A percentile compares a stretch with the other conserved stretches of the same genome.
These are phyloP conservation scores for Diachrysia chrysitis DNA, from an alignment of 2,888 invertebrate species.

Conservation along the genomic window DNA sequence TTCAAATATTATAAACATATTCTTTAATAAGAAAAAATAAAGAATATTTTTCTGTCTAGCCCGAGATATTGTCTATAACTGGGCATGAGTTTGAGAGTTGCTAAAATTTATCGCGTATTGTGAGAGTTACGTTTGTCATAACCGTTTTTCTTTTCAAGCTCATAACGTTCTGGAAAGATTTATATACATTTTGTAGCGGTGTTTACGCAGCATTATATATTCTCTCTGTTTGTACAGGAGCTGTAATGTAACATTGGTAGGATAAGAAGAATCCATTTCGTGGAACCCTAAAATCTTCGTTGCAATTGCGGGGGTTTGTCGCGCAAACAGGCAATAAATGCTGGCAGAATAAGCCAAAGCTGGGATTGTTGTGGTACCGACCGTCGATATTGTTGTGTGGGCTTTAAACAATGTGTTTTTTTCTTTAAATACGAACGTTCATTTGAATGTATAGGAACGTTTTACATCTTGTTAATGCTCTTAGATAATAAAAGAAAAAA, in stretches of 20 bases:
- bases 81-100: conserved; percentile 41
- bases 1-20: background rate
- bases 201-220: conserved; percentile 73
- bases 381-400: conserved; percentile 67
- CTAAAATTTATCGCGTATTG: conserved; percentile 46
- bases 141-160: conserved; percentile 58
- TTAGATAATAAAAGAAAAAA: conserved; percentile 21
- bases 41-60: background rate
- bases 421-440: conserved; percentile 47
- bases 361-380: conserved; percentile 66
- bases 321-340: conserved; percentile 75
- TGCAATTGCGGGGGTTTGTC: conserved; percentile 76
- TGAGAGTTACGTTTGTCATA: conserved; percentile 49
- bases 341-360: conserved; percentile 70
- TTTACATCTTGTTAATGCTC: conserved; percentile 28
- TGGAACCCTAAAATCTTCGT: conserved; percentile 74
- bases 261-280: conserved; percentile 75
- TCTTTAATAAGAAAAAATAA: background rate
- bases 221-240: conserved; percentile 64
- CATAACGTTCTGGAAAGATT: conserved; percentile 65
- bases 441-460: conserved; percentile 23
- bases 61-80: conserved; percentile 26
- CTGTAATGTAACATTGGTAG: conserved; percentile 66
- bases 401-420: conserved; percentile 58
- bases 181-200: conserved; percentile 69